Base-by-base conservation (phyloP, 2,888 invertebrate species). In the Lepetodrilus schrolli region DNA sequence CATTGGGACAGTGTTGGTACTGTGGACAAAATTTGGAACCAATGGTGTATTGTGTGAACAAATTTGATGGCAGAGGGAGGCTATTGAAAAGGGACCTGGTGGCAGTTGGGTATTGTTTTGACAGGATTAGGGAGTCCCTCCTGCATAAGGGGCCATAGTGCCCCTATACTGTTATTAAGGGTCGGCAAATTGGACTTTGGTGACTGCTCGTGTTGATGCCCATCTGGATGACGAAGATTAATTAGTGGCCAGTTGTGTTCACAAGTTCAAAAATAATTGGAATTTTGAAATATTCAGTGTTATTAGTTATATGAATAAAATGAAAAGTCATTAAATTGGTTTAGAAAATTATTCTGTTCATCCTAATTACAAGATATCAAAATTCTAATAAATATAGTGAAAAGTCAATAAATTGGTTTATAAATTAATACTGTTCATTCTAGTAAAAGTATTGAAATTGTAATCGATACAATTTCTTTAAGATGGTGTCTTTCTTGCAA, bases 121-220 rank as follows among this genome's bases (percentile, higher is more conserved):
- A 30, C 58, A 58, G 34, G 58, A 58, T 58, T 58, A 58, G 17
- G 26, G 48, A 48, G n/a, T 21, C 48, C 17, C 20, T 48, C 20
- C 20, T 48, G 48, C 21, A 21, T 48, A 17, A 48, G 20, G 48
- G 26, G 58, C 17, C 58, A 58, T 26, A 34, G 26, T 34, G 34
- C 58, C 58, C 58, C n/a, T 58, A 58, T 58, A 58, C 58, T 34
- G n/a, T 58, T n/a, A 58, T 58, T 58, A 58, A 30, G 58, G n/a
- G 58, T 58, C 58, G 34, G 7, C 30, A 17, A 30, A 58, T 34
- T 13, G 26, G 58, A 58, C 34, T 30, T 58, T 17, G 17, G 7
- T 58, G 58, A 58, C n/a, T 30, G 30, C 30, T 58, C 58, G 17
- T 58, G 58, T 58, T 26, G 30, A 30, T 13, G 58, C 30, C 58